Conservation (phyloP, 1,140 invertebrate species). For the Caenorhabditis latens region DNA sequence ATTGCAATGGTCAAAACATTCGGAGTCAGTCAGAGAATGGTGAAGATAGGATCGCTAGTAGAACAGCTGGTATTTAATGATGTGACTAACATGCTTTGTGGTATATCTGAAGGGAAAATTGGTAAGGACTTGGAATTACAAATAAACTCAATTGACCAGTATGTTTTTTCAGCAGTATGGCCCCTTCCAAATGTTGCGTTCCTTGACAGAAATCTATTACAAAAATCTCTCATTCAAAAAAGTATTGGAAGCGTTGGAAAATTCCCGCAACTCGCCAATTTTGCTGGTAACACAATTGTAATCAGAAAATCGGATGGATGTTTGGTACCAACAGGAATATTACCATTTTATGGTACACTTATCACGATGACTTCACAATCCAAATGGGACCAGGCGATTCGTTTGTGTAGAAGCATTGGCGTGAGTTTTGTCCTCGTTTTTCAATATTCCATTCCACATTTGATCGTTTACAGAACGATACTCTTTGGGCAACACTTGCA, state of each 20-base stretch:
- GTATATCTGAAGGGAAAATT: constrained; percentile 86
- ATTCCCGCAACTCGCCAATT: constrained; percentile 80
- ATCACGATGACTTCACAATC: constrained; percentile 82
- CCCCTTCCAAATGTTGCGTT: constrained; percentile 86
- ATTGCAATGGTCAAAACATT: constrained; percentile 83
- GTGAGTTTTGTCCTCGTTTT: constrained; percentile 78
- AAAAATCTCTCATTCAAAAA: constrained; percentile 82
- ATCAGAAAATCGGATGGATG: constrained; percentile 84
- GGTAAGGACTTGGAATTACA: constrained; percentile 67
- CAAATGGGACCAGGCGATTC: constrained; percentile 85
- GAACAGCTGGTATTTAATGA: constrained; percentile 87
- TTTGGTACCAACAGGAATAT: constrained; percentile 82
- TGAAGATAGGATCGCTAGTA: constrained; percentile 85
- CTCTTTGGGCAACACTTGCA: constrained; percentile 90
- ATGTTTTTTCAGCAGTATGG: constrained; percentile 82
- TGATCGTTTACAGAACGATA: constrained; percentile 82
- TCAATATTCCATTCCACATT: not conserved
- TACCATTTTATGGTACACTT: constrained; percentile 83
- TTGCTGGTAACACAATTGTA: constrained; percentile 86
- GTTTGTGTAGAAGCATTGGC: constrained; percentile 85
- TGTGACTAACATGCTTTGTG: constrained; percentile 87
- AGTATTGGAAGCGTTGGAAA: constrained; percentile 71
- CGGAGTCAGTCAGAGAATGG: constrained; percentile 80
- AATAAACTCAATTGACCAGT: not conserved
- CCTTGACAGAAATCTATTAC: constrained; percentile 84